Evolutionary conservation across 2,888 invertebrate genomes (phyloP), one percentile per base, ranked within the genome.

Genomic region (Ypsolopha scabrella): DNA sequence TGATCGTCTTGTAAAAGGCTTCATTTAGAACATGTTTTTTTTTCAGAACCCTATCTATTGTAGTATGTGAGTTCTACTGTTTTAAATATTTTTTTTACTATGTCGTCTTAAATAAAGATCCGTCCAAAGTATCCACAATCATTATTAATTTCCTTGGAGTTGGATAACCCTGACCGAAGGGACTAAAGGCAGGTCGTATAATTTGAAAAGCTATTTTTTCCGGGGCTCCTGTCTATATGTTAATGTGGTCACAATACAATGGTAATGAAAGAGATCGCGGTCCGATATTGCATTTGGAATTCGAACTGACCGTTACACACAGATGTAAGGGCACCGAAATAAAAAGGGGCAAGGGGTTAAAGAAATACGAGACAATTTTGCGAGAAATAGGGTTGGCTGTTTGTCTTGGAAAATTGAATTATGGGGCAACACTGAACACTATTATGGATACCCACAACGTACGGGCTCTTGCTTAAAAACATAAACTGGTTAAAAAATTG

Each of bases 221-320:
- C 58, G 61, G 61, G 52, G 9, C 58, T 55, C 62, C 67, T 61
- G 68, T 75, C 72, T 75, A 74, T 75, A 75, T 74, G 74, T 67
- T 75, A 75, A 75, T 75, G 74, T 71, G 66, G 51, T 73, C 72
- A 75, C 74, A 74, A 59, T 57, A 72, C 62, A 72, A 73, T 75
- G 72, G 70, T 70, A 73, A 73, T 73, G 67, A 67, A 65, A 63
- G 60, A 60, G 62, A 64, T 67, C 65, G 67, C 67, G 33, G 41
- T 13, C 51, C 48, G 36, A 44, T 51, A 50, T 52, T 52, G 50
- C 47, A 50, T 50, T 52, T 49, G 34, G 41, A 33, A 69, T 24
- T 68, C 65, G 64, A 61, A 62, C 62, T 67, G 51, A 62, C 60
- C 56, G 68, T 63, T 62, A 60, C 55, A 55, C 51, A 35, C 49